Conservation (phyloP, 2,113 vertebrate genomes). For the Psettodes erumei region DNA sequence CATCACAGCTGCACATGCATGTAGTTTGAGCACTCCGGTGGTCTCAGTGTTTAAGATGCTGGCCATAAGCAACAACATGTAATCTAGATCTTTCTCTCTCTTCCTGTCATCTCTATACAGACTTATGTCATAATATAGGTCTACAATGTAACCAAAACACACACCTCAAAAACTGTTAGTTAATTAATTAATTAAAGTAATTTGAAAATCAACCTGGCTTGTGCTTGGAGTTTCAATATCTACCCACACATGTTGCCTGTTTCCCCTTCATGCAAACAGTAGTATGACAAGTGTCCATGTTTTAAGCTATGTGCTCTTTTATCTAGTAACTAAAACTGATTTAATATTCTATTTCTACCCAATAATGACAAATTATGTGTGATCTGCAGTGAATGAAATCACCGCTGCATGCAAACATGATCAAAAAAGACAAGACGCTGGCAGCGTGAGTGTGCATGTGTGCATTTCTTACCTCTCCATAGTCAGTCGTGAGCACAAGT, state of each 20-base stretch:
- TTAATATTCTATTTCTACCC: not conserved
- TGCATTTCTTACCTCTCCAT: conserved; percentile 84
- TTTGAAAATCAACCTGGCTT: not conserved
- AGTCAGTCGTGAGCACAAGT: conserved; percentile 87
- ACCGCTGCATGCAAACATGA: not conserved
- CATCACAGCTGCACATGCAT: not conserved
- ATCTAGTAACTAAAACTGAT: not conserved
- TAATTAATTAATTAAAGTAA: not conserved
- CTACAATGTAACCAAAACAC: not conserved
- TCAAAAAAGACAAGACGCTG: not conserved
- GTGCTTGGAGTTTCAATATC: not conserved
- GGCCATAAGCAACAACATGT: not conserved
- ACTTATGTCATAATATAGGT: not conserved
- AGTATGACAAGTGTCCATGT: not conserved
- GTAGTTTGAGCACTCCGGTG: not conserved
- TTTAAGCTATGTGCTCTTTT: not conserved
- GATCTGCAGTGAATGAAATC: not conserved
- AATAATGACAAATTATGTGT: no score
- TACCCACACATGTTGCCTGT: not conserved
- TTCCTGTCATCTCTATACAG: not conserved
- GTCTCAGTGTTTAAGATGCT: not conserved
- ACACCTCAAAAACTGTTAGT: not conserved
- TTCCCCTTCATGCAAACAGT: not conserved
- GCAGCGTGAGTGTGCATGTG: not conserved
- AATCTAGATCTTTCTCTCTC: not conserved